Conservation (phyloP, 2,113 vertebrate species). For the Lutjanus erythropterus region DNA sequence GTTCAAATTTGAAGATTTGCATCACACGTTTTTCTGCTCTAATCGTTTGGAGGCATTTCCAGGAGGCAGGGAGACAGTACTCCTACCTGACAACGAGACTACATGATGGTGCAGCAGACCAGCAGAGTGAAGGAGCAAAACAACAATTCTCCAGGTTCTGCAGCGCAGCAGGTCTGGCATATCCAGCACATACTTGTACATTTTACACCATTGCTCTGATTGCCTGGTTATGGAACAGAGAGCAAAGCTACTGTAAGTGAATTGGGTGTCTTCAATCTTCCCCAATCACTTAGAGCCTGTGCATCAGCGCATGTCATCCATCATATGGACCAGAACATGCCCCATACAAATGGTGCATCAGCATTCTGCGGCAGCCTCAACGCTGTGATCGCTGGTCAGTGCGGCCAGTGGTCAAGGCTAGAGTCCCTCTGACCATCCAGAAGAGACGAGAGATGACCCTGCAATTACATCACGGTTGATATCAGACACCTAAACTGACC, state of each 20-base stretch:
- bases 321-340: conserved; percentile 87
- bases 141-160: conserved; percentile 23
- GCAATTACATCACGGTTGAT: conserved; percentile 42
- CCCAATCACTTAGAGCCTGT: conserved; percentile 94
- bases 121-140: conserved; percentile 22
- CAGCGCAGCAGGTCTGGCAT: conserved; percentile 13
- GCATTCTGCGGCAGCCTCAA: conserved; percentile 83
- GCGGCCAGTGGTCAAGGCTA: conserved; percentile 28
- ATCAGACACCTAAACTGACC: conserved; percentile 59
- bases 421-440: conserved; percentile 32
- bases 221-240: conserved; percentile 90
- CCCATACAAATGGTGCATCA: conserved; percentile 91
- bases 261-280: conserved; percentile 95
- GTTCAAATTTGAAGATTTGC: too few relatives aligned
- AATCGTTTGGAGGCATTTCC: too few relatives aligned
- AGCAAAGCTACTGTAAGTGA: conserved; percentile 91
- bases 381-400: conserved; percentile 22
- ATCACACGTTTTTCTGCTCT: too few relatives aligned
- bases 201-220: conserved; percentile 88
- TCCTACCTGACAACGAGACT: neutral
- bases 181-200: conserved; percentile 36
- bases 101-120: conserved; percentile 1
- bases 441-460: conserved; percentile 55
- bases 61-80: too few relatives aligned
- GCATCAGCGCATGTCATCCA: conserved; percentile 91